phyloP scores from a whole-genome alignment of 1,140 invertebrate genomes.

The Stratiolaelaps scimitus region DNA sequence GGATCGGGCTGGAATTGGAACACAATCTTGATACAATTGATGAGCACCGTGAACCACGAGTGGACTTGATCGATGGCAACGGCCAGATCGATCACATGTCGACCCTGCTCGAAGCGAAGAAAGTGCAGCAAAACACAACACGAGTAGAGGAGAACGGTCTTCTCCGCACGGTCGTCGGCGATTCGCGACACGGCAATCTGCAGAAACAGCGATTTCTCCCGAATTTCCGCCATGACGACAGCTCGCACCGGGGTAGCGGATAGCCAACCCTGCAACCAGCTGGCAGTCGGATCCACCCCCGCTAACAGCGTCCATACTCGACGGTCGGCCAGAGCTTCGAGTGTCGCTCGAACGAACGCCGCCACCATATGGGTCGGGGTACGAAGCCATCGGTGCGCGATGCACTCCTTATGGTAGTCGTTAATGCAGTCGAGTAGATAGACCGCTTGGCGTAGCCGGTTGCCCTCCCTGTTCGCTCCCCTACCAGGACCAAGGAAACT shows the following conservation, averaged over 20 bases:
- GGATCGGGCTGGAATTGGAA: conserved; percentile 24
- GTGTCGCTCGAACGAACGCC: conserved; percentile 1
- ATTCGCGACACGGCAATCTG: conserved; percentile 22
- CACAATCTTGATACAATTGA: conserved; percentile 12
- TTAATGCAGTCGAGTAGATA: conserved; percentile 25
- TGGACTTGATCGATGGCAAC: not conserved
- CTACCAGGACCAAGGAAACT: not conserved
- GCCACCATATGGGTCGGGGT: conserved; percentile 18
- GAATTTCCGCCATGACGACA: conserved; percentile 6
- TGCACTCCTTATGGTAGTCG: conserved; percentile 22
- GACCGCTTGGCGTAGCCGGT: not conserved
- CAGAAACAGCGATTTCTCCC: not conserved
- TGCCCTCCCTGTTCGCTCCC: not conserved
- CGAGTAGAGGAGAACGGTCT: conserved; percentile 21
- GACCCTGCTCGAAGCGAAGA: conserved; percentile 11
- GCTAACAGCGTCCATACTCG: conserved; percentile 21
- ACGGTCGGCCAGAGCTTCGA: not conserved
- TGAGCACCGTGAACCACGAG: conserved; percentile 21
- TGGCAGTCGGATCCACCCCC: not conserved
- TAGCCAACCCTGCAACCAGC: conserved; percentile 15
- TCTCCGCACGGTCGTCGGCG: not conserved
- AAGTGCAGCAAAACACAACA: conserved; percentile 26
- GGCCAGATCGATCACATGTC: not conserved
- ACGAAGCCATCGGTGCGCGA: conserved; percentile 7
- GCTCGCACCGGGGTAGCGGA: not conserved